Conservation (phyloP, 37 sponge, comb jelly and placozoan species). For the Cliona cf. orientalis region DNA sequence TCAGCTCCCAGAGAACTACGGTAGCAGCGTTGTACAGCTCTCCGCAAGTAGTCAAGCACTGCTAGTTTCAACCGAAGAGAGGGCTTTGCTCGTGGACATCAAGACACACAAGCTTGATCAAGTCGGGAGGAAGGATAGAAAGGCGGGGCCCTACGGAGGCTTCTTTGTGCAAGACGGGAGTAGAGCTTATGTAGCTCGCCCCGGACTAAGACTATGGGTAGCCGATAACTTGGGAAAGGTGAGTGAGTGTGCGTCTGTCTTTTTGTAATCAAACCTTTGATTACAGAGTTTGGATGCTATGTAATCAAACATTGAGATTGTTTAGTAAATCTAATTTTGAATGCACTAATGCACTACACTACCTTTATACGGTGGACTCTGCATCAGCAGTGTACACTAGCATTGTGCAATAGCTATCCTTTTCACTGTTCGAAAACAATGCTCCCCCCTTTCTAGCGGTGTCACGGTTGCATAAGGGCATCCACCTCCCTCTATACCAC, state of each 20-base stretch:
- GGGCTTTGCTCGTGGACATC: slow-evolving; percentile 45
- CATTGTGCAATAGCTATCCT: no score
- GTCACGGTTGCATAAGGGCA: no score
- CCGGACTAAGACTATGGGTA: slow-evolving; percentile 75
- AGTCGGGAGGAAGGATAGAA: slow-evolving; percentile 69
- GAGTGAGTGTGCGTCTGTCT: slow-evolving; percentile 15
- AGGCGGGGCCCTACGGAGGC: slow-evolving; percentile 74
- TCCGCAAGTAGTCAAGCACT: slow-evolving; percentile 21
- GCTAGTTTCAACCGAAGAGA: slow-evolving; percentile 68
- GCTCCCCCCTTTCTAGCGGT: no score
- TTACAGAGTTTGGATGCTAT: no score
- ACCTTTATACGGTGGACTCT: no score
- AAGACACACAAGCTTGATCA: slow-evolving; percentile 59
- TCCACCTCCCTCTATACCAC: no score
- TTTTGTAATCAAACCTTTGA: no score
- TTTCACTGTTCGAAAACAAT: no score
- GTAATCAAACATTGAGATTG: no score
- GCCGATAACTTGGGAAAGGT: slow-evolving; percentile 63
- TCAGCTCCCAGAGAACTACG: slow-evolving; percentile 40
- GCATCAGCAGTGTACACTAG: no score
- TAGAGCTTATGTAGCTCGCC: slow-evolving; percentile 54
- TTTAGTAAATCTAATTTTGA: no score
- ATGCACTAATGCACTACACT: no score
- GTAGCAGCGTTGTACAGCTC: slow-evolving; percentile 57
- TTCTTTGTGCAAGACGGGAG: slow-evolving; percentile 32